Evolutionary conservation across 2,797 vertebrate genomes (phyloP), one percentile per base, ranked within the genome.

Genomic region (Chromobotia macracanthus): DNA sequence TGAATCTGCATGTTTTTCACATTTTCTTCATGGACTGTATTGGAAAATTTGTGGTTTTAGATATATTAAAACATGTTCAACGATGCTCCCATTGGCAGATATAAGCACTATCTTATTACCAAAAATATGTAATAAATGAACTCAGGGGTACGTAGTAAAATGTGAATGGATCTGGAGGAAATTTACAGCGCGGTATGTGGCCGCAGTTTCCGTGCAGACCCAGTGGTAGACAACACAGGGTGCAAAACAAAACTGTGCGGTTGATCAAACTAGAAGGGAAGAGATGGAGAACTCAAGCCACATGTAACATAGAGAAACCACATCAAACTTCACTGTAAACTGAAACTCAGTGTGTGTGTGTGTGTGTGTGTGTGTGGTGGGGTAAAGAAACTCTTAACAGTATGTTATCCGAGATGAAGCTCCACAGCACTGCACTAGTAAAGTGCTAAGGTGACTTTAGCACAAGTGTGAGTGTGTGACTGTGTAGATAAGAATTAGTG

Each of bases 401-500:
- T n/a, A 65, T 5, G 4, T 60, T 53, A 80, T 53, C 16, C 5
- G 41, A 68, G 72, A 68, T 63, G 68, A 69, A 41, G 2, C 51
- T 44, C 56, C 1, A 13, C 18, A 72, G 35, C 19, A 65, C n/a
- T 68, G 28, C 38, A 5, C 38, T 41, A 41, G 51, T 58, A 74
- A 73, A 68, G 63, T 25, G 46, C 64, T 60, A 50, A 67, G 53
- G 50, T 74, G 48, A 35, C 61, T 31, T n/a, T 23, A 25, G 19
- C 21, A 38, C 31, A 2, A 35, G 31, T 6, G 31, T 56, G 28
- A 41, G 23, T 38, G n/a, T 51, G 41, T 6, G 58, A 53, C 21
- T 71, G 31, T 77, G 66, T 77, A 31, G 64, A 69, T 77, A 28
- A 50, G 41, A 25, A 60, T 35, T 35, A 44, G 65, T 51, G 55